Base-by-base conservation (phyloP, 2,888 invertebrate species). In the Tenthredo scrophulariae region DNA sequence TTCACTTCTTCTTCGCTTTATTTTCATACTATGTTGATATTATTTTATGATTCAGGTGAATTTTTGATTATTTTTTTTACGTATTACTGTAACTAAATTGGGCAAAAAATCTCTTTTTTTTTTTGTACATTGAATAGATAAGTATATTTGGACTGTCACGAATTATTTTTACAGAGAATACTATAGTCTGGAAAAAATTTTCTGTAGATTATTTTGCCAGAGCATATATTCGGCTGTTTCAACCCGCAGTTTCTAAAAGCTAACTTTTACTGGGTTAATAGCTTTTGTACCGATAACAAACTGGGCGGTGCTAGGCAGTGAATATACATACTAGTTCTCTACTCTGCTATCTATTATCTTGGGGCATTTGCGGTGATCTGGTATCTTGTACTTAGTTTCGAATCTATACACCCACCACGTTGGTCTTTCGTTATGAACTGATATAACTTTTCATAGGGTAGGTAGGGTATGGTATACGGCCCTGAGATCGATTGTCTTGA, bases 231-330 rank as follows among this genome's bases (percentile, higher is more conserved):
- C 18, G 33, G 13, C 33, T 37, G 1, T 70, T 70, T 37, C n/a
- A 37, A 70, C 37, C 37, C 70, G 10, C 37, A 2, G 13, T 70
- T 33, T 70, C 37, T 37, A 13, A 70, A 70, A 70, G 70, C 70
- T 37, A 37, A 26, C 22, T 46, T 46, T 46, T 75, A 46, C 75
- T 26, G 22, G 75, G 75, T 75, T 75, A 75, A 75, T 75, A 75
- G 75, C 75, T 46, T 43, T 46, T 13, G 29, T 22, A 46, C 15
- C 13, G 75, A 75, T 75, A 75, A 75, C 46, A 46, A 29, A 75
- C 74, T 40, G 43, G 37, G 15, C 40, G 43, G 40, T 13, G 13
- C 3, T 33, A 37, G 67, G 10, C 40, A 40, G n/a, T 70, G 40
- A n/a, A n/a, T 40, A 72, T 37, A 18, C 1, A 26, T 22, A 9